phyloP scores from a whole-genome alignment of 2,888 invertebrate species.

The Nysson spinosus region DNA sequence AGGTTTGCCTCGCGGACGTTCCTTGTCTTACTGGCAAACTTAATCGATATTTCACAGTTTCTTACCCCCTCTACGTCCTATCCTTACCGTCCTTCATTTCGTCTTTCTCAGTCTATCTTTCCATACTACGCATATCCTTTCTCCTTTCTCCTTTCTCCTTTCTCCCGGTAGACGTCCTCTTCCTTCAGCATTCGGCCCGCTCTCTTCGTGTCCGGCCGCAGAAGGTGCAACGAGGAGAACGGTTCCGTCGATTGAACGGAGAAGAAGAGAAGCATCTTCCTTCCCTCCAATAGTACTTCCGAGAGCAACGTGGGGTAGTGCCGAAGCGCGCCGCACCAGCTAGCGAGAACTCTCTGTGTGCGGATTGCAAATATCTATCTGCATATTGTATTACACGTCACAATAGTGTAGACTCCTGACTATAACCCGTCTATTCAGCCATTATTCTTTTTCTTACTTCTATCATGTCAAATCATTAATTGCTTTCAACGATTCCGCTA shows the following conservation, averaged over 20 bases:
- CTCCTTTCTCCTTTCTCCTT: constrained; percentile 30
- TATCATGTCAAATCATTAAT: neutral
- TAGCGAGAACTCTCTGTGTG: constrained; percentile 54
- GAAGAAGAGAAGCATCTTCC: constrained; percentile 66
- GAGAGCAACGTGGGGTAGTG: constrained; percentile 58
- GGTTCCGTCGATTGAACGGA: constrained; percentile 23
- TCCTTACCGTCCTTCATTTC: constrained; percentile 38
- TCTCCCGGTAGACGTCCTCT: constrained; percentile 32
- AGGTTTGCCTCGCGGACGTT: constrained; percentile 74
- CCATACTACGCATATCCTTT: neutral
- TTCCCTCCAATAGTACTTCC: constrained; percentile 71
- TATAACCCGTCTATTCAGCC: constrained; percentile 7
- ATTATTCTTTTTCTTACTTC: neutral
- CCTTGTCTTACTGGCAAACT: constrained; percentile 78
- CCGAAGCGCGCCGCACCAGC: constrained; percentile 46
- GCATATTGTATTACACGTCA: constrained; percentile 74
- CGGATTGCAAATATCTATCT: constrained; percentile 74
- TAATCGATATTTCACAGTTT: constrained; percentile 78
- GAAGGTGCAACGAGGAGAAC: constrained; percentile 53
- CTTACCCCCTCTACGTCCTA: constrained; percentile 74
- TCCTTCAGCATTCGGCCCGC: constrained; percentile 41
- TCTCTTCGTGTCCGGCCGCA: constrained; percentile 71
- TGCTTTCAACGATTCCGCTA: no score
- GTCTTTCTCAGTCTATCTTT: no score
- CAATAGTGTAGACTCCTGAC: constrained; percentile 67